Percentiles rank a stretch among this genome's conserved stretches.
Conservation (phyloP, 2,113 vertebrate genomes). For the Scomber colias region DNA sequence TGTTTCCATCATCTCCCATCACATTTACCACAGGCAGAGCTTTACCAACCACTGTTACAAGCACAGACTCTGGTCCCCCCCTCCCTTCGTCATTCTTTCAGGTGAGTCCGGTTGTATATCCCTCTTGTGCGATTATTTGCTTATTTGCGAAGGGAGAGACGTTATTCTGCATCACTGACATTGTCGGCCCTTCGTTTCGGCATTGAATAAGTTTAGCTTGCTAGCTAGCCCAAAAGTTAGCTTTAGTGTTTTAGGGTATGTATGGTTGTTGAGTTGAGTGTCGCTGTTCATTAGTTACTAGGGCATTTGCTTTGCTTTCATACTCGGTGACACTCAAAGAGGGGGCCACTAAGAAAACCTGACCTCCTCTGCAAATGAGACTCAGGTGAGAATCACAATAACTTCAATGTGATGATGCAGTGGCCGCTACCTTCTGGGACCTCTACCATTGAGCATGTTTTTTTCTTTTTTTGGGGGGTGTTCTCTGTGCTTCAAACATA, state of each 20-base stretch:
- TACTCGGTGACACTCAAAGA: background rate
- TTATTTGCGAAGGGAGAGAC: background rate
- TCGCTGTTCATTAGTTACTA: background rate
- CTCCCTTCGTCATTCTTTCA: constrained; percentile 16
- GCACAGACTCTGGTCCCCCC: constrained; percentile 25
- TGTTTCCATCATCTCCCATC: constrained; percentile 59
- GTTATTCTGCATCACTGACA: background rate
- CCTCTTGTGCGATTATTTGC: background rate
- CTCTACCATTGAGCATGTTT: background rate
- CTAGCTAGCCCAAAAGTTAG: constrained; percentile 70
- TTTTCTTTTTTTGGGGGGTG: background rate
- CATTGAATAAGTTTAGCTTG: constrained; percentile 62
- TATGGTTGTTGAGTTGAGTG: background rate
- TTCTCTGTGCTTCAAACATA: background rate
- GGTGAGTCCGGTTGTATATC: constrained; percentile 65
- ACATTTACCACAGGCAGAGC: constrained; percentile 46
- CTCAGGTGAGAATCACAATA: background rate
- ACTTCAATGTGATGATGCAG: no score
- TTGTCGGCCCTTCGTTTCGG: constrained; percentile 20
- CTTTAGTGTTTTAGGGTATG: constrained; percentile 26
- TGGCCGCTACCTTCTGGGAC: background rate
- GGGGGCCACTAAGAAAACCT: background rate
- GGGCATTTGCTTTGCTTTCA: background rate
- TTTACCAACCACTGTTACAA: constrained; percentile 24
- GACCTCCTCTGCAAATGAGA: background rate